Conservation (phyloP, 92 coral and sea anemone genomes). For the Nematostella vectensis region DNA sequence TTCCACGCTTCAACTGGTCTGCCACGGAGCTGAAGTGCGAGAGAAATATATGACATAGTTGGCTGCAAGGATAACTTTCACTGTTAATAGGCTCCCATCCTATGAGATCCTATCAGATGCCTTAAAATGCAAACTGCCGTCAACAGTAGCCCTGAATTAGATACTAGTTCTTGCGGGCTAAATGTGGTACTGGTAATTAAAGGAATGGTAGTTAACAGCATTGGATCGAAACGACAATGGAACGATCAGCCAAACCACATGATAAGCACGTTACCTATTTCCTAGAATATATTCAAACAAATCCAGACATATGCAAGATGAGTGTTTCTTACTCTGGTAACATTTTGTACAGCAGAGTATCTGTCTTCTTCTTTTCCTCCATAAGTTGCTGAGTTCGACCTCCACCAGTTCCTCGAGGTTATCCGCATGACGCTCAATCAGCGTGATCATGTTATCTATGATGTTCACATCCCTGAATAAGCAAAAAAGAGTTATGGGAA, state of each 20-base stretch:
- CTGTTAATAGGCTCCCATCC: neutral
- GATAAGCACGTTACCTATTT: too few species aligned
- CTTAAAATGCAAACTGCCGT: neutral
- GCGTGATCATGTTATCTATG: conserved; percentile 70
- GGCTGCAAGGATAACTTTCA: neutral
- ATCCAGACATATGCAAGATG: too few species aligned
- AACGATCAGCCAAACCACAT: too few species aligned
- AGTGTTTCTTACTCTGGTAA: conserved; percentile 52
- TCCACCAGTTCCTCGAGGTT: conserved; percentile 71
- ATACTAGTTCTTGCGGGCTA: neutral
- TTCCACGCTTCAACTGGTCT: conserved; percentile 65
- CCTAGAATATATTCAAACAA: too few species aligned
- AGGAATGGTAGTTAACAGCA: too few species aligned
- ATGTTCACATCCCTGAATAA: conserved; percentile 55
- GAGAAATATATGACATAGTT: neutral
- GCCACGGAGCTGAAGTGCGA: conserved; percentile 49
- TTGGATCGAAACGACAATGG: too few species aligned
- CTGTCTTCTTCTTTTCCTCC: conserved; percentile 81
- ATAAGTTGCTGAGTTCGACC: conserved; percentile 52
- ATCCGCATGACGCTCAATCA: conserved; percentile 72
- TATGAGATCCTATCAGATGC: neutral
- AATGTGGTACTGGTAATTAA: too few species aligned
- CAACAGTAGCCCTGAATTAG: neutral
- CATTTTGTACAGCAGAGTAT: conserved; percentile 62
- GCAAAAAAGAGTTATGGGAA: too few species aligned